phyloP scores from a whole-genome alignment of 2,797 vertebrate species.

The Fratercula arctica region DNA sequence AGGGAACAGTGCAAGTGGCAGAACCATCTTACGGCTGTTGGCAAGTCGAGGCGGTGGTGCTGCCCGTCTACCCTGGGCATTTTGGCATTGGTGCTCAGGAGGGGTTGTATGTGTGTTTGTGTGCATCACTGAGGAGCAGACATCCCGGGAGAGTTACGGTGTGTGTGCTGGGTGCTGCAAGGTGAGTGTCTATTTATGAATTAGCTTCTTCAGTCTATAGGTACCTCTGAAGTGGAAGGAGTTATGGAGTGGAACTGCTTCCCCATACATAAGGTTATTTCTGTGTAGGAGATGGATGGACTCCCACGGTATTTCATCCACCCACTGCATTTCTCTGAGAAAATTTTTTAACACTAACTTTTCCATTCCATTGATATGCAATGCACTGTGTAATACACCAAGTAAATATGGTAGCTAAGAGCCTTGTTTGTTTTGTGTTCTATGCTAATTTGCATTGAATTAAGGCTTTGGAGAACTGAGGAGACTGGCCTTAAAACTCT shows the following conservation, averaged over 20 bases:
- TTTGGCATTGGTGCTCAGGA: background rate
- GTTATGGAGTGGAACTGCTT: background rate
- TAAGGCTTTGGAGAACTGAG: background rate
- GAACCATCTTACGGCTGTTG: background rate
- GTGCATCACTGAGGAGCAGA: background rate
- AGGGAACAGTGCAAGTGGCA: background rate
- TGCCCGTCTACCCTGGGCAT: background rate
- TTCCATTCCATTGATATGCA: background rate
- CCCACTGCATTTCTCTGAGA: background rate
- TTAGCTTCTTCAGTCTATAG: background rate
- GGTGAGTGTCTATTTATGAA: background rate
- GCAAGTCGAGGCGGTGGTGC: background rate
- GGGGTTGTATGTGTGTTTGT: background rate
- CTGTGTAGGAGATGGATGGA: background rate
- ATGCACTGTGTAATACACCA: background rate
- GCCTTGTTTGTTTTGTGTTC: background rate
- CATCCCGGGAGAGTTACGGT: background rate
- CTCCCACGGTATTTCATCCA: background rate
- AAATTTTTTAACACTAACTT: background rate
- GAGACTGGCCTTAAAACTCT: background rate
- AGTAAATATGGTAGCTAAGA: constrained; percentile 14
- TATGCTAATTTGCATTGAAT: constrained; percentile 1
- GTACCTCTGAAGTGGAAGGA: background rate
- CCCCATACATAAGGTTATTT: background rate
- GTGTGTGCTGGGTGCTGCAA: background rate